Evolutionary conservation across 2,113 vertebrate genomes (phyloP).

Genomic region (Aptenodytes patagonicus): DNA sequence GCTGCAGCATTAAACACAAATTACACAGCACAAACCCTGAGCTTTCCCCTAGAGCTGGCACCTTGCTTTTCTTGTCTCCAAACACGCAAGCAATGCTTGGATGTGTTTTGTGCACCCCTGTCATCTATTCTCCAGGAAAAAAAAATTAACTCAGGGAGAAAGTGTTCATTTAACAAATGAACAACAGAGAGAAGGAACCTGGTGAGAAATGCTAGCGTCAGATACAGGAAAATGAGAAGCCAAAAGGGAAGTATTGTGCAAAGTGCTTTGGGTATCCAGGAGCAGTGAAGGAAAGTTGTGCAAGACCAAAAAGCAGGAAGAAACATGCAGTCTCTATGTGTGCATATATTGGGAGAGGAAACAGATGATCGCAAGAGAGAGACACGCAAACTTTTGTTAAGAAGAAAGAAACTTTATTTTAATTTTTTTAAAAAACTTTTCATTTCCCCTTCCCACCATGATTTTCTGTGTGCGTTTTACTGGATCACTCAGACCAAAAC

Average conservation of each 20-base stretch:
- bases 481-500: background rate
- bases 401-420: background rate
- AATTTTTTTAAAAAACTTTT: background rate
- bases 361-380: background rate
- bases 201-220: background rate
- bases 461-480: background rate
- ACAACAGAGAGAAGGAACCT: background rate
- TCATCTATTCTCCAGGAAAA: background rate
- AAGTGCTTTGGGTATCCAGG: background rate
- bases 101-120: background rate
- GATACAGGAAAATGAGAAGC: background rate
- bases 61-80: conserved; percentile 57
- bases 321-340: background rate
- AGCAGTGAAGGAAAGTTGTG: conserved; percentile 1
- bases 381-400: background rate
- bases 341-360: background rate
- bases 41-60: conserved; percentile 48
- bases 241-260: background rate
- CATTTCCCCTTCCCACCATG: background rate
- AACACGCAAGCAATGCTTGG: conserved; percentile 39
- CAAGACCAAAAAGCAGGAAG: conserved; percentile 43
- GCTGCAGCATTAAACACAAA: conserved; percentile 37
- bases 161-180: background rate
- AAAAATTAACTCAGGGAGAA: background rate
- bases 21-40: conserved; percentile 37